These are phyloP conservation scores for Ethmia dodecea DNA, from an alignment of 2,888 invertebrate species.

Conservation along the genomic window DNA sequence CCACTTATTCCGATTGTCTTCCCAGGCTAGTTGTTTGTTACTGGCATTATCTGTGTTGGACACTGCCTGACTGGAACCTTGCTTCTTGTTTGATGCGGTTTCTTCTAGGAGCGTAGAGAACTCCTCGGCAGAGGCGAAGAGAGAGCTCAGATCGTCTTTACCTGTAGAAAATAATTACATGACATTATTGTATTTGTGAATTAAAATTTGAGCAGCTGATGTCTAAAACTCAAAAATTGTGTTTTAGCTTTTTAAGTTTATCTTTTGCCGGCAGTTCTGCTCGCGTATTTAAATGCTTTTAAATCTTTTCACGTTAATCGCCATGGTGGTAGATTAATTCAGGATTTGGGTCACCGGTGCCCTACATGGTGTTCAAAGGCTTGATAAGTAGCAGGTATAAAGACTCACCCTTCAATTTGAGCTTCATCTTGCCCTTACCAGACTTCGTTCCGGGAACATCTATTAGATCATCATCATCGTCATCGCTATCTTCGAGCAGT, in stretches of 20 bases:
- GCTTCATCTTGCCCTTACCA: conserved; percentile 40
- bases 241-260: too few relatives aligned
- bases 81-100: conserved; percentile 81
- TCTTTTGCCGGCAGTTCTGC: too few relatives aligned
- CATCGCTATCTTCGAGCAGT: conserved; percentile 54
- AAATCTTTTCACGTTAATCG: too few relatives aligned
- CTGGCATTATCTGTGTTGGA: conserved; percentile 88
- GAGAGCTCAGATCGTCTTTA: conserved; percentile 73
- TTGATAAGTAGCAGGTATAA: background rate
- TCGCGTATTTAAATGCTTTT: too few relatives aligned
- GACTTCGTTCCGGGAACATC: conserved; percentile 50
- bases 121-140: conserved; percentile 92
- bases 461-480: conserved; percentile 54
- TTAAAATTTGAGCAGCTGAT: too few relatives aligned
- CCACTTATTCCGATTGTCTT: conserved; percentile 82
- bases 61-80: conserved; percentile 81
- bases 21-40: conserved; percentile 89
- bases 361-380: too few relatives aligned
- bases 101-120: conserved; percentile 93
- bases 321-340: too few relatives aligned
- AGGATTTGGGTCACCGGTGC: too few relatives aligned
- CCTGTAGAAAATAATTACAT: conserved; percentile 31
- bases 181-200: background rate
- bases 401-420: conserved; percentile 53
- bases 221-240: too few relatives aligned